Percentiles rank a stretch among this genome's conserved stretches.
Evolutionary conservation across 2,113 vertebrate species (phyloP).

Genomic region (Mola mola): DNA sequence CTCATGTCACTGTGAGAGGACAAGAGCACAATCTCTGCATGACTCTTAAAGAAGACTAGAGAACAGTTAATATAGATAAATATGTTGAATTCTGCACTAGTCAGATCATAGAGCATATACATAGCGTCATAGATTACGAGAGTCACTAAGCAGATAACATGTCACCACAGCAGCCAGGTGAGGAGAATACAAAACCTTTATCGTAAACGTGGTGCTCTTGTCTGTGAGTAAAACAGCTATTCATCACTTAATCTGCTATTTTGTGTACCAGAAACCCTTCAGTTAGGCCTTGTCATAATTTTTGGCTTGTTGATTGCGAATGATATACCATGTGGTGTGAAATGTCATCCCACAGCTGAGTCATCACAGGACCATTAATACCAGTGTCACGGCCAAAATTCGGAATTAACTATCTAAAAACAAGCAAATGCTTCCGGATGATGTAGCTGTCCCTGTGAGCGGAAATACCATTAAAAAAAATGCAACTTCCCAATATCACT

Average conservation of each 20-base stretch:
- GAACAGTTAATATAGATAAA: neutral
- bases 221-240: neutral
- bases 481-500: constrained; percentile 9
- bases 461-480: no score
- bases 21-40: neutral
- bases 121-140: neutral
- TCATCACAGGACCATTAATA: neutral
- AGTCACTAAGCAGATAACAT: neutral
- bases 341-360: neutral
- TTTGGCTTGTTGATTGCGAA: neutral
- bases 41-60: neutral
- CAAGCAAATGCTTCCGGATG: no score
- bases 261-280: neutral
- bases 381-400: neutral
- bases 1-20: constrained; percentile 42
- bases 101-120: neutral
- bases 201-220: neutral
- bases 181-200: no score
- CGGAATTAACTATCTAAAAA: neutral
- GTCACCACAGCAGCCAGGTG: neutral
- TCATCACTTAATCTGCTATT: neutral
- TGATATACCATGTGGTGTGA: neutral
- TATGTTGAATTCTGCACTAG: neutral
- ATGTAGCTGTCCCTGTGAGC: neutral
- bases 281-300: neutral